Percentiles rank a stretch among this genome's conserved stretches.
Evolutionary conservation across 1,140 invertebrate species (phyloP).

Genomic region (Leptopilina clavipes): DNA sequence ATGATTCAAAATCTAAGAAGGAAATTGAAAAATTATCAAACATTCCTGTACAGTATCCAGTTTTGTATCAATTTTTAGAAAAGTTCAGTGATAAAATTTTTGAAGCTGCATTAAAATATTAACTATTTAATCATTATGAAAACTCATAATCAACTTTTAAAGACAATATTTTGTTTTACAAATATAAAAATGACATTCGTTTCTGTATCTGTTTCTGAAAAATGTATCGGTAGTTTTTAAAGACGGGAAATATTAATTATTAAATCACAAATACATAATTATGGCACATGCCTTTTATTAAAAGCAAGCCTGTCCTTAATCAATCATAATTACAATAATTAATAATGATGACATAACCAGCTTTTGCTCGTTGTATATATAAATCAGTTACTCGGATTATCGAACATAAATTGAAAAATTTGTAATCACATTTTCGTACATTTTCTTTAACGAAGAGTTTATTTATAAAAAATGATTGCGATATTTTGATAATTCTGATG

Average conservation of each 20-base stretch:
- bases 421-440: not conserved
- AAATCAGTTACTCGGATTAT: slow-evolving; percentile 67
- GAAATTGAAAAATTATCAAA: not conserved
- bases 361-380: slow-evolving; percentile 52
- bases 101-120: slow-evolving; percentile 34
- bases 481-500: not conserved
- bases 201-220: no score
- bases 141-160: no score
- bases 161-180: no score
- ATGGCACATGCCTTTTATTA: slow-evolving; percentile 72
- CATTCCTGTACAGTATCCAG: not conserved
- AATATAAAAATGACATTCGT: no score
- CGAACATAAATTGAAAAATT: slow-evolving; percentile 21
- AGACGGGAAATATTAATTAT: not conserved
- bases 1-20: not conserved
- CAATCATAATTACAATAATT: slow-evolving; percentile 68
- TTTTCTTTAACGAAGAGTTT: not conserved
- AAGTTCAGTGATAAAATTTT: slow-evolving; percentile 39
- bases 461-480: not conserved
- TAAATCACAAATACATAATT: slow-evolving; percentile 54
- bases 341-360: slow-evolving; percentile 65
- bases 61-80: slow-evolving; percentile 43
- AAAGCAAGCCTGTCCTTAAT: slow-evolving; percentile 64
- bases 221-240: no score
- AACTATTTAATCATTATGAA: not conserved